Conservation (phyloP, 1,140 invertebrate species). For the Aphelenchoides besseyi region DNA sequence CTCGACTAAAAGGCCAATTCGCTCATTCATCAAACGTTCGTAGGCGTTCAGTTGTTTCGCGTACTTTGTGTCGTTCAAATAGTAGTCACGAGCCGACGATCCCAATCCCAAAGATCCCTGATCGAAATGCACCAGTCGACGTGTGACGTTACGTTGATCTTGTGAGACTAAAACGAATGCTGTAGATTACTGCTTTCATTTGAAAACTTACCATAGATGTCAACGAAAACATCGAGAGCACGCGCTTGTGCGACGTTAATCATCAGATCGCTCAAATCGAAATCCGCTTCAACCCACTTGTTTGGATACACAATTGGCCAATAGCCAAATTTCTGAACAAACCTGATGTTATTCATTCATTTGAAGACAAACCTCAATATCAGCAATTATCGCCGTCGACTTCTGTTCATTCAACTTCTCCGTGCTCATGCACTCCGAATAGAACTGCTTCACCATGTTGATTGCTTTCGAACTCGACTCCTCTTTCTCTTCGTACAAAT, state of each 20-base stretch:
- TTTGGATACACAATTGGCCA: constrained; percentile 53
- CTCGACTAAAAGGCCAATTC: constrained; percentile 42
- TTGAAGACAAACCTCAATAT: constrained; percentile 28
- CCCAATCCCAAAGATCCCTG: constrained; percentile 55
- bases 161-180: no score
- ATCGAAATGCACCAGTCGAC: constrained; percentile 49
- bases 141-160: constrained; percentile 45
- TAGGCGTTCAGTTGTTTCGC: constrained; percentile 59
- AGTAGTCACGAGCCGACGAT: constrained; percentile 52
- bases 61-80: constrained; percentile 58
- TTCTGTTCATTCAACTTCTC: constrained; percentile 29
- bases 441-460: constrained; percentile 44
- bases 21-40: constrained; percentile 37
- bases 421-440: constrained; percentile 46
- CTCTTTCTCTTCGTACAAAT: constrained; percentile 37
- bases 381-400: constrained; percentile 12
- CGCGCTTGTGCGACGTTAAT: constrained; percentile 38
- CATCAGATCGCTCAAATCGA: constrained; percentile 46
- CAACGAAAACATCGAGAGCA: constrained; percentile 47
- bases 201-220: no score
- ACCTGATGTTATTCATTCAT: not conserved
- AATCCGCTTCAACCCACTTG: constrained; percentile 37
- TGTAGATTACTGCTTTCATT: no score
- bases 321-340: constrained; percentile 37
- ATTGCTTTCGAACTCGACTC: constrained; percentile 40